These are phyloP conservation scores for Diadegma fenestrale DNA, from an alignment of 2,888 invertebrate species.

Conservation along the genomic window DNA sequence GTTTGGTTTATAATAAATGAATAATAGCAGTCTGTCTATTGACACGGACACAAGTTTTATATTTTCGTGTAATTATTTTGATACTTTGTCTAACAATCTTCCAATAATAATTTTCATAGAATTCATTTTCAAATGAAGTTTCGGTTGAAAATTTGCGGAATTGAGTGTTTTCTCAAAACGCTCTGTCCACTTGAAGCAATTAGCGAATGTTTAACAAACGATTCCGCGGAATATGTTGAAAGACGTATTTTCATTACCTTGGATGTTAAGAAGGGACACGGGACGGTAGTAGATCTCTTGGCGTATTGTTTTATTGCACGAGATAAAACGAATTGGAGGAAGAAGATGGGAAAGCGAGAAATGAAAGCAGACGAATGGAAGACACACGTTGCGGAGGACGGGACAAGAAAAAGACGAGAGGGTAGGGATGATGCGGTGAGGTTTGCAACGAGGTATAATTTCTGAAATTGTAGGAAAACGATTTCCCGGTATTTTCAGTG, in stretches of 20 bases:
- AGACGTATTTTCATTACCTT: conserved; percentile 7
- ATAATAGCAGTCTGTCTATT: too few relatives aligned
- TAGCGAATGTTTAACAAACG: not conserved
- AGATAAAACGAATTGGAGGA: conserved; percentile 19
- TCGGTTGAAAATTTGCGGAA: too few relatives aligned
- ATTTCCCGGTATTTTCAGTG: conserved; percentile 72
- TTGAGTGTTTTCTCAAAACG: not conserved
- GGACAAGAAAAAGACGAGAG: not conserved
- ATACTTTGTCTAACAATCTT: too few relatives aligned
- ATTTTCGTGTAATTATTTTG: too few relatives aligned
- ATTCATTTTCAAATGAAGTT: too few relatives aligned
- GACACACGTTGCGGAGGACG: conserved; percentile 17
- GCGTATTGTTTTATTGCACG: not conserved
- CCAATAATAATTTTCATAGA: too few relatives aligned
- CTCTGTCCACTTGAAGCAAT: not conserved
- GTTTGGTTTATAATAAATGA: too few relatives aligned
- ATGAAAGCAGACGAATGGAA: conserved; percentile 30
- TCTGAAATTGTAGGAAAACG: conserved; percentile 71
- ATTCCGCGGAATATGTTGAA: not conserved
- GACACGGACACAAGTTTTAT: too few relatives aligned
- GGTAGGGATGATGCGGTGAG: conserved; percentile 17
- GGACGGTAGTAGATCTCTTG: not conserved
- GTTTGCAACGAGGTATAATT: conserved; percentile 64
- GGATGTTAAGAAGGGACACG: not conserved
- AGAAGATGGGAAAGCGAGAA: conserved; percentile 35